A percentile compares a stretch with the other conserved stretches of the same genome.
These are phyloP conservation scores for Falco rusticolus DNA, from an alignment of 2,797 vertebrate genomes.

Conservation along the genomic window DNA sequence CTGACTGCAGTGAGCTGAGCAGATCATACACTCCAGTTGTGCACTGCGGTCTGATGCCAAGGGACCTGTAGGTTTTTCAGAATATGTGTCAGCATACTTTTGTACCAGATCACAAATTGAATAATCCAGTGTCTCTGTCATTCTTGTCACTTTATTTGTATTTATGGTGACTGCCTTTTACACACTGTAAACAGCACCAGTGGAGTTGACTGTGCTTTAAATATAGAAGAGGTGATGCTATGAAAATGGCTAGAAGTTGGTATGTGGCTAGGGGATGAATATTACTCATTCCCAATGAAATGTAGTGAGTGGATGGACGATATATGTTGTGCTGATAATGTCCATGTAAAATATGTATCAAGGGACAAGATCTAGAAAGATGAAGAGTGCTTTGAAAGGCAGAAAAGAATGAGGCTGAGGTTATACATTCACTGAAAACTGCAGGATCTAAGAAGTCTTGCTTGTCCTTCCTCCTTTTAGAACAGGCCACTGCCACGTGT, in stretches of 20 bases:
- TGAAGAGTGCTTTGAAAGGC: neutral
- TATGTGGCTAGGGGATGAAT: neutral
- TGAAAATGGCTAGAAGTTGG: slow-evolving; percentile 7
- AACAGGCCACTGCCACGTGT: neutral
- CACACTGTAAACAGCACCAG: neutral
- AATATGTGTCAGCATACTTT: neutral
- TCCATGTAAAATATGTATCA: neutral
- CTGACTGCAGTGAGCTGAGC: neutral
- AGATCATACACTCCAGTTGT: neutral
- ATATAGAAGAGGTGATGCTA: neutral
- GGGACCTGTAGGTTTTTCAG: neutral
- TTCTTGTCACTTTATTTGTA: neutral
- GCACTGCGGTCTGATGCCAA: neutral
- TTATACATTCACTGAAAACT: neutral
- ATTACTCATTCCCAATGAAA: neutral
- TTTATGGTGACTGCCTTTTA: neutral
- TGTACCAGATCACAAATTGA: neutral
- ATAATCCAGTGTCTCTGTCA: neutral
- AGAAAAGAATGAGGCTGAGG: neutral
- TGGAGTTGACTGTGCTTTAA: neutral
- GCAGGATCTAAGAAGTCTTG: neutral
- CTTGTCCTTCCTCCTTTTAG: neutral
- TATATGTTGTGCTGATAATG: neutral
- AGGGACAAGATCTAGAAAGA: neutral
- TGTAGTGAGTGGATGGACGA: neutral